Evolutionary conservation across 1,140 invertebrate species (phyloP), one percentile per base, ranked within the genome.

Genomic region (Magallana gigas): DNA sequence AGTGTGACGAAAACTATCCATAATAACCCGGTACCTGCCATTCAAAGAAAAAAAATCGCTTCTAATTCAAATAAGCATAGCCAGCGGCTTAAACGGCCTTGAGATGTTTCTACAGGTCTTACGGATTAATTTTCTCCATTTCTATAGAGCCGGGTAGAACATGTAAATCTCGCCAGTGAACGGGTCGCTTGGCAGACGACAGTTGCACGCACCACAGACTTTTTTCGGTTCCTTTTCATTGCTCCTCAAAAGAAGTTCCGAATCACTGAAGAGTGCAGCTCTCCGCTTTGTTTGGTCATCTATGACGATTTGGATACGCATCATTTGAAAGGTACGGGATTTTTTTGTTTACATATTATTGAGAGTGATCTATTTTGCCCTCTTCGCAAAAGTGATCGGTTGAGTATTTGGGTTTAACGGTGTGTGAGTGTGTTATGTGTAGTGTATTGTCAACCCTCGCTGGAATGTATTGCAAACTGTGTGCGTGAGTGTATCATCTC

Each of bases 231-330:
- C 68, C 68, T 76, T 76, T 29, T 76, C 68, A 76, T 29, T 76
- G 68, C 68, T 9, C 68, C 23, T 76, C 68, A 76, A 76, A 76
- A 76, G 68, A 76, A 76, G 68, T 76, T 76, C 68, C 68, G 23
- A 76, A 29, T 76, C 68, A 76, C 68, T 76, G 68, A 76, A 76
- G 68, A 76, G 68, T 76, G 68, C 68, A 76, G 68, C 23, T 76
- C 23, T 76, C 18, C 23, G 36, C 68, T 12, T 76, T 76, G 68
- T 76, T 23, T 76, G 68, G 68, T 76, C 68, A 76, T 76, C 68
- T 76, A 76, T 76, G 68, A 76, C 68, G 68, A 76, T 76, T 76
- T 76, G 60, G 68, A 76, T 76, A 76, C 68, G 68, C 68, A 76
- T 76, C 68, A 76, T 76, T 76, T 76, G 68, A 76, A 76, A 76